Evolutionary conservation across 2,113 vertebrate genomes (phyloP).

Genomic region (Trogon surrucura): DNA sequence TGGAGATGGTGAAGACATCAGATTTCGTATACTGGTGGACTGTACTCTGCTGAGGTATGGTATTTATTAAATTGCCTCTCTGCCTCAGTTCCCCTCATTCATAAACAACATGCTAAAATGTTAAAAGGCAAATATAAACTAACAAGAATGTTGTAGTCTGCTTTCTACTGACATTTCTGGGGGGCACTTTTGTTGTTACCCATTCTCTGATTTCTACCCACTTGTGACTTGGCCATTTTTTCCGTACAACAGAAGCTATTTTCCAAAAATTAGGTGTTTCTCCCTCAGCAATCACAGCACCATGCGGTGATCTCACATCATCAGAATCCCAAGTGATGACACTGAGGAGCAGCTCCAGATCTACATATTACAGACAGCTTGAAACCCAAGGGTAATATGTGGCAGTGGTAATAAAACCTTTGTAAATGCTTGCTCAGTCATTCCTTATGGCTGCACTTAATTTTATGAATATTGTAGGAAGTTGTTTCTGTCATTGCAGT

Average conservation of each 20-base stretch:
- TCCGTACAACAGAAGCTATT: neutral
- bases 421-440: neutral
- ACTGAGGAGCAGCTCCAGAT: neutral
- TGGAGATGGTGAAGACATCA: neutral
- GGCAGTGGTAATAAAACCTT: neutral
- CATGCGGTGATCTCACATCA: neutral
- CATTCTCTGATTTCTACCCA: neutral
- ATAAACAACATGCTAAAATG: neutral
- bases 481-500: neutral
- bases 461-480: neutral
- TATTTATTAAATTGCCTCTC: conserved; percentile 3
- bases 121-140: neutral
- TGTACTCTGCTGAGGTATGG: neutral
- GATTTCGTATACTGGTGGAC: neutral
- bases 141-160: neutral
- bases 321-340: neutral
- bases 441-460: neutral
- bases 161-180: neutral
- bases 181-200: neutral
- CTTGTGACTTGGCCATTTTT: neutral
- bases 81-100: neutral
- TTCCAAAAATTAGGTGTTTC: neutral
- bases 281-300: neutral
- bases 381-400: neutral
- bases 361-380: neutral